Base-by-base conservation (phyloP, 2,888 invertebrate species). In the Synanthedon andrenaeformis region DNA sequence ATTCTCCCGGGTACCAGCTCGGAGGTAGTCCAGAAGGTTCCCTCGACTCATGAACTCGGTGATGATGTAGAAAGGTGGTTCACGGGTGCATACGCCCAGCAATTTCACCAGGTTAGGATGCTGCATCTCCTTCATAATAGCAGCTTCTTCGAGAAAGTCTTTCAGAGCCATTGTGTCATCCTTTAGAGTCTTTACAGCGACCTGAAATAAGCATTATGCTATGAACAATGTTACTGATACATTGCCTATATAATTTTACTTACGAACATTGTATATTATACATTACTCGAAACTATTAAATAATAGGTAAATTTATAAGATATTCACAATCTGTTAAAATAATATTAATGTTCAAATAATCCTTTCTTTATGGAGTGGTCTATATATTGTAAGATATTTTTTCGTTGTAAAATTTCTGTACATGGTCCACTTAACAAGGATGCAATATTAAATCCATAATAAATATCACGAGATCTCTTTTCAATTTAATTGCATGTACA, bases 121-220 rank as follows among this genome's bases (percentile, higher is more conserved):
- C 67, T 97, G 96, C 97, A 99, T 98, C 86, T 98, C 98, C 79
- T 99, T 99, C 99, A 99, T 99, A 55, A 99, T 98, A 54, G 96
- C 95, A 1, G 99, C 99, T 84, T 99, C 99, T 74, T 98, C 99
- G 52, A 99, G 89, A 84, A 99, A 99, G 82, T 99, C 99, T 80
- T 99, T 98, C 56, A 99, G 89, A 11, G 98, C 98, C 99, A 99
- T 99, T 17, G 98, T 98, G 78, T 99, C 99, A 84, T 99, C 99
- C 57, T 99, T 99, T 12, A 99, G 89, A 0, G 99, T 99, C 87
- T 99, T 99, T 11, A 99, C 99, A 41, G 99, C 99, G 53, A 99
- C 86, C 86, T 87, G 66, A n/a, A 13, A 51, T 23, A 10, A 35
- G 13, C 41, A 49, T 14, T 41, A 3, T n/a, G n/a, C 19, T 35